Conservation (phyloP, 2,113 vertebrate species). For the Corydoras maculifer region DNA sequence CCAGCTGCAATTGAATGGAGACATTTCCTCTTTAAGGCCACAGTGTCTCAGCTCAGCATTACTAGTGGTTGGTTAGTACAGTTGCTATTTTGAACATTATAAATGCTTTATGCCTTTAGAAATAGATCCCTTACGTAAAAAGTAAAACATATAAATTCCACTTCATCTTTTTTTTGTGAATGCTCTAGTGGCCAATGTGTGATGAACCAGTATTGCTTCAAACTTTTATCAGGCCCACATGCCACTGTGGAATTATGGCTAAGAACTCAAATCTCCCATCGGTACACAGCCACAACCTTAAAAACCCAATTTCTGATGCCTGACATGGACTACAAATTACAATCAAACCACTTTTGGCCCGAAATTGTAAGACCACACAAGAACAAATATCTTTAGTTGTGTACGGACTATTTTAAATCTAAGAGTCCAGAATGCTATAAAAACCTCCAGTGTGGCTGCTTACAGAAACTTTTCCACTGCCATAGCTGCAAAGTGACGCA, state of each 20-base stretch:
- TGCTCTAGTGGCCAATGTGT: too few species aligned
- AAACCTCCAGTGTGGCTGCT: background rate
- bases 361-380: background rate
- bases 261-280: background rate
- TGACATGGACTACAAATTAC: background rate
- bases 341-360: background rate
- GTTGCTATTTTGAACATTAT: background rate
- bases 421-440: background rate
- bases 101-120: background rate
- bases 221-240: background rate
- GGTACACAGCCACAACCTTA: background rate
- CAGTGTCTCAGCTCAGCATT: constrained; percentile 37
- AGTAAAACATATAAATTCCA: background rate
- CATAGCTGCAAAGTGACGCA: background rate
- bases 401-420: background rate
- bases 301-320: background rate
- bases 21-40: constrained; percentile 67
- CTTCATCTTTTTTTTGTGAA: too few species aligned
- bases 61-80: background rate
- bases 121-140: background rate
- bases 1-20: constrained; percentile 72
- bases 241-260: background rate
- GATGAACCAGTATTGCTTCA: background rate
- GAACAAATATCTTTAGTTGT: background rate
- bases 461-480: background rate